phyloP scores from a whole-genome alignment of 2,797 vertebrate species.

The Gallirallus australis region DNA sequence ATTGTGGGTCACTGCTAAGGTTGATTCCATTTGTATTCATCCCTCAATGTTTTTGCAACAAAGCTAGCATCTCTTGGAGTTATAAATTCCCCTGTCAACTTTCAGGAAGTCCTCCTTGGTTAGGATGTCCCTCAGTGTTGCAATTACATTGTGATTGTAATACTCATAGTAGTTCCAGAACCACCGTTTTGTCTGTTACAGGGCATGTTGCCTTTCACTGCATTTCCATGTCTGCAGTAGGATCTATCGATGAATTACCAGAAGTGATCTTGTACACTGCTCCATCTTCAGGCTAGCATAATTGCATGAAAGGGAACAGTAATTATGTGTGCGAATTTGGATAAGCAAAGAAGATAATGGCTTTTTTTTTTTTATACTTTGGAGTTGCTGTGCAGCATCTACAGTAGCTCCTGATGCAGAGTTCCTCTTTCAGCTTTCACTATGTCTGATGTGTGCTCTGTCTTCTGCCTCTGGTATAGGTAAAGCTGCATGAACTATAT shows the following conservation, averaged over 20 bases:
- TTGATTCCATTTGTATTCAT: conserved; percentile 62
- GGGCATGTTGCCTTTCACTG: not conserved
- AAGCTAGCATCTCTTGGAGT: conserved; percentile 31
- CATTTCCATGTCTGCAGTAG: not conserved
- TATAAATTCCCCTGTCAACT: not conserved
- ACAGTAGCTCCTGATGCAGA: not conserved
- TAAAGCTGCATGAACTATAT: conserved; percentile 53
- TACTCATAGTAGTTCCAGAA: not conserved
- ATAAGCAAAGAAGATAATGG: not conserved
- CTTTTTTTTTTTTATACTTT: not conserved
- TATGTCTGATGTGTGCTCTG: conserved; percentile 20
- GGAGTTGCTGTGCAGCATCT: not conserved
- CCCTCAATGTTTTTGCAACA: conserved; percentile 46
- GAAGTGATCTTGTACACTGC: not conserved
- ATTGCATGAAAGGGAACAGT: not conserved
- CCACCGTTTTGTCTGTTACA: not conserved
- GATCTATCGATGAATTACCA: not conserved
- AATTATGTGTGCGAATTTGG: not conserved
- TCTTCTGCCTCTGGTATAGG: conserved; percentile 53
- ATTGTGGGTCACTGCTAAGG: conserved; percentile 37
- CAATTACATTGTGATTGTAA: not conserved
- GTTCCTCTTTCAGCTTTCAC: not conserved
- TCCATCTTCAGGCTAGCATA: not conserved
- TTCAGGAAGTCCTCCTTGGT: not conserved
- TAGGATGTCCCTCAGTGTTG: not conserved